Evolutionary conservation across 2,888 invertebrate genomes (phyloP).

Genomic region (Allygus modestus): DNA sequence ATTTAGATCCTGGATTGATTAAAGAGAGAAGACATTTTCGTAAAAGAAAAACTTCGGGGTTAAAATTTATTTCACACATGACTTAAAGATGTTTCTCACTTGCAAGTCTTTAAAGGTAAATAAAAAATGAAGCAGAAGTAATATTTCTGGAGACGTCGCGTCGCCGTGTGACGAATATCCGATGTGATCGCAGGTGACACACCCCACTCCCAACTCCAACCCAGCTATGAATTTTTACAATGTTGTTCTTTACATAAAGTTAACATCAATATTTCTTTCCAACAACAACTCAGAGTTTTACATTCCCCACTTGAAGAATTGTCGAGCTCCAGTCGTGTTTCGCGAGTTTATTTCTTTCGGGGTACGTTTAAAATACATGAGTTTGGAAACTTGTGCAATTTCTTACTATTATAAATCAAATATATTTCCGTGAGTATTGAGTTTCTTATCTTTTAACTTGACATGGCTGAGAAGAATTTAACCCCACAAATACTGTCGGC

Average conservation of each 20-base stretch:
- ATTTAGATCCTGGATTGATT: too few species aligned
- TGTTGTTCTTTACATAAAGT: constrained; percentile 45
- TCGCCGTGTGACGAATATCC: constrained; percentile 11
- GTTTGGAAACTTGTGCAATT: background rate
- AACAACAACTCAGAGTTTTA: constrained; percentile 11
- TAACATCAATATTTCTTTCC: constrained; percentile 39
- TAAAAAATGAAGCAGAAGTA: constrained; percentile 31
- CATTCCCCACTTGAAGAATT: constrained; percentile 11
- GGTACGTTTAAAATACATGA: background rate
- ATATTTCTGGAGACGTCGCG: constrained; percentile 10
- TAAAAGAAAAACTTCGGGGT: background rate
- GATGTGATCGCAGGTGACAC: constrained; percentile 11
- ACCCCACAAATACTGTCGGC: too few species aligned
- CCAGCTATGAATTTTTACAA: constrained; percentile 39
- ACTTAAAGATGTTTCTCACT: background rate
- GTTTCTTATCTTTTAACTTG: too few species aligned
- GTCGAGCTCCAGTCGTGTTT: background rate
- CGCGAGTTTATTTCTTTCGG: background rate
- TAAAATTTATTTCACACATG: background rate
- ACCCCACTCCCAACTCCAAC: background rate
- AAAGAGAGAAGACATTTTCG: too few species aligned
- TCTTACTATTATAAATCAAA: background rate
- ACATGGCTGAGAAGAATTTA: too few species aligned
- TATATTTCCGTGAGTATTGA: background rate
- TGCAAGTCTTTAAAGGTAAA: background rate